Evolutionary conservation across 1,140 invertebrate genomes (phyloP).

Genomic region (Drosophila simulans): DNA sequence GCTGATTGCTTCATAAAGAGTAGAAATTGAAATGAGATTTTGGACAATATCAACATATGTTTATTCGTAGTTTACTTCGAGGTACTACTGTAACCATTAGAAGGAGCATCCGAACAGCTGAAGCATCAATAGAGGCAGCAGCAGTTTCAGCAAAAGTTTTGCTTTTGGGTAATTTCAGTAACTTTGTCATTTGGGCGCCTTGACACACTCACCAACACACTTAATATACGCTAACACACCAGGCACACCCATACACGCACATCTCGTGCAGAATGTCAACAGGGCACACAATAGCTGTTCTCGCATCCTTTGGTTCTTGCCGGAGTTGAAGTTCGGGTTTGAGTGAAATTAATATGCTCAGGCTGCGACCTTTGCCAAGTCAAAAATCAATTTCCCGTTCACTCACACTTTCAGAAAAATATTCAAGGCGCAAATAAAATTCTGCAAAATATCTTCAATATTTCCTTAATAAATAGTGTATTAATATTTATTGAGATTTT

Average conservation of each 20-base stretch:
- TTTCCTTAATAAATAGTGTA: too few relatives aligned
- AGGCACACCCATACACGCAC: constrained; percentile 10
- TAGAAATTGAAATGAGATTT: too few relatives aligned
- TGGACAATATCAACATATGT: too few relatives aligned
- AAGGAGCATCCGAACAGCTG: constrained; percentile 6
- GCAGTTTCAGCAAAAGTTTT: constrained; percentile 61
- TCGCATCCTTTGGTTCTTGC: constrained; percentile 31
- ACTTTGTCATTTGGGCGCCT: constrained; percentile 69
- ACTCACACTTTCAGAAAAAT: constrained; percentile 9
- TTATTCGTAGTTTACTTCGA: not conserved
- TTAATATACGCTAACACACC: constrained; percentile 4
- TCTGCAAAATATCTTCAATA: too few relatives aligned
- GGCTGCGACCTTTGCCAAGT: constrained; percentile 66
- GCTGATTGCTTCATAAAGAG: too few relatives aligned
- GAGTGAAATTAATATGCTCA: constrained; percentile 73
- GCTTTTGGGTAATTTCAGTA: constrained; percentile 69
- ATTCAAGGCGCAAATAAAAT: not conserved
- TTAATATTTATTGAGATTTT: too few relatives aligned
- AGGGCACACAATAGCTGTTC: constrained; percentile 36
- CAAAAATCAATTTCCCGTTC: constrained; percentile 72
- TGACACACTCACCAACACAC: constrained; percentile 34
- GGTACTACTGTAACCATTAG: constrained; percentile 10
- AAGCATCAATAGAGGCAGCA: constrained; percentile 47
- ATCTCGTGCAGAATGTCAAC: constrained; percentile 44
- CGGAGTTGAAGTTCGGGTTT: constrained; percentile 33